Conservation (phyloP, 2,113 vertebrate genomes). For the Hystrix cristata region DNA sequence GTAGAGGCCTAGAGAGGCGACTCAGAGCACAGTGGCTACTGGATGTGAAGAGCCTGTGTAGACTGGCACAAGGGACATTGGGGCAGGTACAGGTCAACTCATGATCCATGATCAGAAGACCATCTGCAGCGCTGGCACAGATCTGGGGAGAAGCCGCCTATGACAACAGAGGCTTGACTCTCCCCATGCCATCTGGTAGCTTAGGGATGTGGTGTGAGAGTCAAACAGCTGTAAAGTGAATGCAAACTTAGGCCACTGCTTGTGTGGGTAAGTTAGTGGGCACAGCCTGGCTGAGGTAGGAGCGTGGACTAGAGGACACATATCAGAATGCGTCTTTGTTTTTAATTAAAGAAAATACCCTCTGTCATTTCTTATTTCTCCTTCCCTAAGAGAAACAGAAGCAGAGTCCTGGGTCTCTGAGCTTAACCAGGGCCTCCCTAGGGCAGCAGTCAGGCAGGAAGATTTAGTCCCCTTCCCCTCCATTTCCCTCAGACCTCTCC, state of each 20-base stretch:
- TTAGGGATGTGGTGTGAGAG: not conserved
- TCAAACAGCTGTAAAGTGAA: not conserved
- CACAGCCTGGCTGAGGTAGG: not conserved
- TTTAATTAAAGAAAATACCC: constrained; percentile 42
- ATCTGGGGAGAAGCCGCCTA: not conserved
- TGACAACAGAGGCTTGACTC: not conserved
- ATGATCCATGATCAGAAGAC: not conserved
- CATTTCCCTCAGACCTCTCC: constrained; percentile 27
- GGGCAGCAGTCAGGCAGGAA: constrained; percentile 56
- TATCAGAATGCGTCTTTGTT: not conserved
- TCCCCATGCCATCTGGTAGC: not conserved
- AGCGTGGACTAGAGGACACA: not conserved
- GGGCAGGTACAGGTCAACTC: not conserved
- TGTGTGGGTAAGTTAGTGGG: not conserved
- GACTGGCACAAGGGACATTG: not conserved
- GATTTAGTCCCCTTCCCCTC: constrained; percentile 40
- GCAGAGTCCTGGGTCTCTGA: constrained; percentile 7
- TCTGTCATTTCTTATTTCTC: constrained; percentile 24
- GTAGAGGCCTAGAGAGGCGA: not conserved
- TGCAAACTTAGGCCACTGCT: not conserved
- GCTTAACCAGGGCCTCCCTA: constrained; percentile 69
- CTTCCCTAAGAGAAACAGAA: constrained; percentile 23
- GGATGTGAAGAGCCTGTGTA: not conserved
- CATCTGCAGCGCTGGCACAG: not conserved
- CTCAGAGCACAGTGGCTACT: not conserved